Evolutionary conservation across 2,888 invertebrate genomes (phyloP), one percentile per base, ranked within the genome.

Genomic region (Drosophila subquinaria): DNA sequence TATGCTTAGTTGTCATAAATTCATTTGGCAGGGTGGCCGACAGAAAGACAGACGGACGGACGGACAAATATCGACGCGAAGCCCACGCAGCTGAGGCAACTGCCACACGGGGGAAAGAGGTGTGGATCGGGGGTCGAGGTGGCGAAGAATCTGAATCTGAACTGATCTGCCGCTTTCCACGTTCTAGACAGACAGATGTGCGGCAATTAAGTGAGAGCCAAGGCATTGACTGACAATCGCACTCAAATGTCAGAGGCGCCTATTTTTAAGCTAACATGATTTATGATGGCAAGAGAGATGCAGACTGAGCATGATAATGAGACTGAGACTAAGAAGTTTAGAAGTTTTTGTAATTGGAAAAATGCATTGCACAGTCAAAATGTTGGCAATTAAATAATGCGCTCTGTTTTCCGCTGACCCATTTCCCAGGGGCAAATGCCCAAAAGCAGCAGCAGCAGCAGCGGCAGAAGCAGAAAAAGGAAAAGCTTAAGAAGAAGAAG

Each of bases 1-100:
- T 73, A 68, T 78, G 73, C 64, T 79, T 53, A 63, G 69, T 69
- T 82, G 83, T 86, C 83, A 83, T 84, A 84, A 84, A 86, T 81
- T 81, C 81, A 84, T 81, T 80, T 79, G 64, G 61, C 20, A 36
- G 47, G 17, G 17, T 4, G 45, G 8, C 50, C 35, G 50, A 27
- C 30, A 17, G 13, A 35, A 20, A 13, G 40, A 40, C 30, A 36
- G 38, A 42, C 61, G 47, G 57, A 35, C 4, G 3, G 15, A 17
- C 36, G 17, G 10, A 11, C 35, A n/a, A 4, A 35, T 33, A 20
- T 35, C 40, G 15, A 61, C 33, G 43, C 3, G 11, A 23, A 35
- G 10, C 51, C 36, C 50, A 62, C 52, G 35, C 33, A 23, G 20
- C 8, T 6, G 10, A 10, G 33, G 8, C 36, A 23, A n/a, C 23